phyloP scores from a whole-genome alignment of 2,797 vertebrate species.

The Scomberomorus guttatus region DNA sequence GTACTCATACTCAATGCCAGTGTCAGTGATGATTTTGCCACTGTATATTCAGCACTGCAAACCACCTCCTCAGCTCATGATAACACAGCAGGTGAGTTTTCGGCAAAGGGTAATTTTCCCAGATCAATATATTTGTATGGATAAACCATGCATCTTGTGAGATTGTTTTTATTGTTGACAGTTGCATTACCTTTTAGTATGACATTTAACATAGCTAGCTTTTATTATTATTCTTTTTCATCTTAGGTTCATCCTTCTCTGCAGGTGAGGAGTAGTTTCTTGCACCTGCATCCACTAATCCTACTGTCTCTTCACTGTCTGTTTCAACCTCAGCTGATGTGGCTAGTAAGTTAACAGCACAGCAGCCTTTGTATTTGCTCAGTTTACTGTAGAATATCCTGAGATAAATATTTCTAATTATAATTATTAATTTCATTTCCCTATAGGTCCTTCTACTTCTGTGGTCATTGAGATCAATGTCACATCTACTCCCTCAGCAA shows the following conservation, averaged over 20 bases:
- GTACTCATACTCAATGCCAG: too few species aligned
- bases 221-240: neutral
- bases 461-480: neutral
- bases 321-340: neutral
- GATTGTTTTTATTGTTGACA: too few species aligned
- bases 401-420: neutral
- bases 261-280: too few species aligned
- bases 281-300: neutral
- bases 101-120: too few species aligned
- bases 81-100: too few species aligned
- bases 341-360: neutral
- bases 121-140: too few species aligned
- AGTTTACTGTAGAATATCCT: neutral
- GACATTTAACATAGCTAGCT: neutral
- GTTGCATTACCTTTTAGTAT: neutral
- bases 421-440: neutral
- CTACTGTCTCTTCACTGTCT: neutral
- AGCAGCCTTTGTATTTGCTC: neutral
- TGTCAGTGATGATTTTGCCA: too few species aligned
- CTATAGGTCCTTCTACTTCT: neutral
- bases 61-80: too few species aligned
- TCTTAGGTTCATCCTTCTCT: neutral
- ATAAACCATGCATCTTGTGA: too few species aligned
- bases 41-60: too few species aligned
- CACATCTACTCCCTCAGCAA: neutral